These are phyloP conservation scores for Eclectus roratus DNA, from an alignment of 2,113 vertebrate species.

Conservation along the genomic window DNA sequence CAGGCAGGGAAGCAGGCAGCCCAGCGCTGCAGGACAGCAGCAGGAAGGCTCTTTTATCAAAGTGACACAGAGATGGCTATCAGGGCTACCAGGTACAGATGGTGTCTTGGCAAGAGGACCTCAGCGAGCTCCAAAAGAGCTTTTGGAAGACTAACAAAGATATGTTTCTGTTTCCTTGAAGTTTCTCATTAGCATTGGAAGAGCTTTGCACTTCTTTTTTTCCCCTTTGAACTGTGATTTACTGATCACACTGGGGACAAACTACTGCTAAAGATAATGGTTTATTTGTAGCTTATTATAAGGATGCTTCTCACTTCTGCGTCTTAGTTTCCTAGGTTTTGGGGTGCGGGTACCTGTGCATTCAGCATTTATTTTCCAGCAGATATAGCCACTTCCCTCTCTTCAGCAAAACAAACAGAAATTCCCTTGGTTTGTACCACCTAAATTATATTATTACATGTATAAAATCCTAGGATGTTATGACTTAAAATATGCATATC, in stretches of 20 bases:
- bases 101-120: slow-evolving; percentile 33
- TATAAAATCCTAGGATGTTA: neutral
- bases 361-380: slow-evolving; percentile 15
- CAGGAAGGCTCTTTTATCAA: slow-evolving; percentile 10
- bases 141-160: slow-evolving; percentile 17
- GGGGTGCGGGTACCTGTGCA: neutral
- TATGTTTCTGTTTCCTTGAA: neutral
- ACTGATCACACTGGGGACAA: neutral
- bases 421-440: neutral
- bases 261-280: slow-evolving; percentile 29
- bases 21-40: neutral
- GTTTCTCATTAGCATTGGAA: slow-evolving; percentile 35
- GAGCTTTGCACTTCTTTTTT: neutral
- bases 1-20: neutral
- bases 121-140: neutral
- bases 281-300: neutral
- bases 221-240: neutral
- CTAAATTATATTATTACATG: neutral
- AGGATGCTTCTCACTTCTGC: neutral
- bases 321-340: neutral
- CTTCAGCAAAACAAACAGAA: neutral
- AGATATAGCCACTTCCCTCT: neutral
- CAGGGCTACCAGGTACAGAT: slow-evolving; percentile 1
- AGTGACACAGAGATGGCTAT: slow-evolving; percentile 11
- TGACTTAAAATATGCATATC: neutral